A percentile compares a stretch with the other conserved stretches of the same genome.
These are phyloP conservation scores for Drosophila obscura DNA, from an alignment of 1,140 invertebrate species.

Conservation along the genomic window DNA sequence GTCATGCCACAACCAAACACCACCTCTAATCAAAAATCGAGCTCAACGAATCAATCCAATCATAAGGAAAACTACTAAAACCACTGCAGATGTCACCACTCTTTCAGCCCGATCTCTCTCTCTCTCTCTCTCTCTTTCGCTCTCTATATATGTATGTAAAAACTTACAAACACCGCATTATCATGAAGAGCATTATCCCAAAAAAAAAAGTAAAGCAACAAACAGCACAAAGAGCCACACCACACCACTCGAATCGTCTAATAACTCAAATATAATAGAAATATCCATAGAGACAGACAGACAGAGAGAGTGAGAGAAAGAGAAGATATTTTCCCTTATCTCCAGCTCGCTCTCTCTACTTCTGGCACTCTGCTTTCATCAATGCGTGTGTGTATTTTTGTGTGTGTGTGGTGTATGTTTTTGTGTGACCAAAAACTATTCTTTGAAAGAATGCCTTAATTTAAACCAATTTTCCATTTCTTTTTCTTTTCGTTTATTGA, in stretches of 20 bases:
- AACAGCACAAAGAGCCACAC: constrained; percentile 27
- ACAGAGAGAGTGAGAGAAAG: constrained; percentile 9
- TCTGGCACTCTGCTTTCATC: constrained; percentile 20
- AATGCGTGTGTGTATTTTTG: constrained; percentile 28
- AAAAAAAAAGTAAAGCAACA: constrained; percentile 23
- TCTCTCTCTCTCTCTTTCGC: constrained; percentile 22
- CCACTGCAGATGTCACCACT: constrained; percentile 57
- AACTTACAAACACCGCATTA: constrained; percentile 59
- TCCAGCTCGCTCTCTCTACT: constrained; percentile 16
- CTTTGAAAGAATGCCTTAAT: constrained; percentile 53
- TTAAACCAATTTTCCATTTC: constrained; percentile 77
- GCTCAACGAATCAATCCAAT: constrained; percentile 46
- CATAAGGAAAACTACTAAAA: constrained; percentile 60
- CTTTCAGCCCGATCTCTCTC: constrained; percentile 40
- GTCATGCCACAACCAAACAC: constrained; percentile 55
- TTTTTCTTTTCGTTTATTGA: constrained; percentile 79
- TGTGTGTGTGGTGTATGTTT: constrained; percentile 19
- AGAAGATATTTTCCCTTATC: constrained; percentile 2
- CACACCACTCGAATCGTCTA: constrained; percentile 22
- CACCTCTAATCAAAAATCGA: constrained; percentile 36
- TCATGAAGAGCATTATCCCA: constrained; percentile 53
- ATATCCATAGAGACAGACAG: constrained; percentile 11
- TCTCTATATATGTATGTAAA: constrained; percentile 31
- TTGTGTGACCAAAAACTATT: constrained; percentile 42
- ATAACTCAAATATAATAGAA: constrained; percentile 13